Percentiles rank a stretch among this genome's conserved stretches.
Evolutionary conservation across 2,113 vertebrate species (phyloP).

Genomic region (Anhinga rufa): DNA sequence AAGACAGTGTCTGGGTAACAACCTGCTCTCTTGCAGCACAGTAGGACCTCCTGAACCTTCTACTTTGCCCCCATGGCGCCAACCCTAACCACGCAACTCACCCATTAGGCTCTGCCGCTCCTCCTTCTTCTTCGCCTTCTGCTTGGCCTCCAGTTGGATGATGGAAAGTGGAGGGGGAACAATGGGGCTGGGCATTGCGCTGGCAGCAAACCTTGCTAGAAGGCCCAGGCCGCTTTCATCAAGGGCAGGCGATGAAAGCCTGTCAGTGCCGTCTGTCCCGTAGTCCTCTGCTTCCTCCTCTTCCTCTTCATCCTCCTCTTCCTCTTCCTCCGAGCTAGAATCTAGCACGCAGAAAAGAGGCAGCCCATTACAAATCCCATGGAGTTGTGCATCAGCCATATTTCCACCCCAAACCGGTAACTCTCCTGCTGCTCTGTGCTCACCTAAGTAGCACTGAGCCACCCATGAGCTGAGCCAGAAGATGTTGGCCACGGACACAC

Average conservation of each 20-base stretch:
- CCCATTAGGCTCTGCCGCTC: conserved; percentile 87
- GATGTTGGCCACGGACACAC: neutral
- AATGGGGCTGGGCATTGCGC: conserved; percentile 84
- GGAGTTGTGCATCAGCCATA: neutral
- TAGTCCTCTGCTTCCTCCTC: conserved; percentile 76
- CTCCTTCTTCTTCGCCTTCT: conserved; percentile 88
- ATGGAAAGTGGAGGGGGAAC: conserved; percentile 78
- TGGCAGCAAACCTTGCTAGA: conserved; percentile 90
- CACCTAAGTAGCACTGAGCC: neutral
- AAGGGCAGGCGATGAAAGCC: conserved; percentile 72
- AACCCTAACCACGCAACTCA: conserved; percentile 30
- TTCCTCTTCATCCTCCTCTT: conserved; percentile 69
- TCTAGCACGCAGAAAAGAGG: conserved; percentile 77
- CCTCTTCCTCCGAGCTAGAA: conserved; percentile 80
- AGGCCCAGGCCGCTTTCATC: conserved; percentile 94
- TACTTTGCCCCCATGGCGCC: neutral
- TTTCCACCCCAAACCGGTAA: neutral
- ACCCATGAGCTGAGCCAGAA: neutral
- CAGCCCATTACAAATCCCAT: neutral
- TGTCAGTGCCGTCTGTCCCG: conserved; percentile 69
- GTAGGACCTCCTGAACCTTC: neutral
- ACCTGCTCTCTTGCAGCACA: neutral
- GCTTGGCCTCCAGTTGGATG: conserved; percentile 85
- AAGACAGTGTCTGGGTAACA: neutral
- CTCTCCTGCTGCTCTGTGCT: neutral